Conservation (phyloP, 1,140 invertebrate genomes). For the Frieseomelitta varia region DNA sequence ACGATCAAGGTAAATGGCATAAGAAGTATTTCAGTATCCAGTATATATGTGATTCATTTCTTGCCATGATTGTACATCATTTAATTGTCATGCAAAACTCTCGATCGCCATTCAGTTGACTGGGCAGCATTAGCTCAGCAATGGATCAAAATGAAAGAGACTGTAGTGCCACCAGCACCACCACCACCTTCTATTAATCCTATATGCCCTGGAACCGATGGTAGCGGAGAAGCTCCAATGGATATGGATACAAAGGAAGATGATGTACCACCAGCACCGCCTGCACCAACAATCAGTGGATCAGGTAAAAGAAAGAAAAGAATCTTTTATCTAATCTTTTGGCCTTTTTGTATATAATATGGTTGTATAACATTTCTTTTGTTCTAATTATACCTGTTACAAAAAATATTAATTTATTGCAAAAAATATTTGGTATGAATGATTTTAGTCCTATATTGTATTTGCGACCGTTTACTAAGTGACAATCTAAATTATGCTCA, state of each 20-base stretch:
- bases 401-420: background rate
- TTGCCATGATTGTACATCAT: slow-evolving; percentile 4
- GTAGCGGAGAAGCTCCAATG: slow-evolving; percentile 92
- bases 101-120: slow-evolving; percentile 86
- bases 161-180: slow-evolving; percentile 83
- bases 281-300: slow-evolving; percentile 79
- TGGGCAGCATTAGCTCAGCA: slow-evolving; percentile 97
- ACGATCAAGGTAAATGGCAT: slow-evolving; percentile 80
- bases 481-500: background rate
- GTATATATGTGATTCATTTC: slow-evolving; percentile 10
- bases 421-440: background rate
- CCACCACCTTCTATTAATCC: slow-evolving; percentile 80
- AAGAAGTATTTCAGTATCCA: slow-evolving; percentile 10
- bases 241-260: slow-evolving; percentile 90
- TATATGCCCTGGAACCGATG: slow-evolving; percentile 72
- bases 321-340: background rate
- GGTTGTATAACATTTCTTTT: too few species aligned
- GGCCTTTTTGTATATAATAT: background rate
- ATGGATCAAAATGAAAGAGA: slow-evolving; percentile 98
- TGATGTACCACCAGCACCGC: slow-evolving; percentile 79
- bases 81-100: slow-evolving; percentile 31
- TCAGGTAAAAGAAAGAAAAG: slow-evolving; percentile 64
- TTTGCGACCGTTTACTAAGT: background rate
- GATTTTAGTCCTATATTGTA: background rate
- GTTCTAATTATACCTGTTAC: background rate